A percentile compares a stretch with the other conserved stretches of the same genome.
phyloP scores from a whole-genome alignment of 2,797 vertebrate species.

The Hapalemur alaotrensis region DNA sequence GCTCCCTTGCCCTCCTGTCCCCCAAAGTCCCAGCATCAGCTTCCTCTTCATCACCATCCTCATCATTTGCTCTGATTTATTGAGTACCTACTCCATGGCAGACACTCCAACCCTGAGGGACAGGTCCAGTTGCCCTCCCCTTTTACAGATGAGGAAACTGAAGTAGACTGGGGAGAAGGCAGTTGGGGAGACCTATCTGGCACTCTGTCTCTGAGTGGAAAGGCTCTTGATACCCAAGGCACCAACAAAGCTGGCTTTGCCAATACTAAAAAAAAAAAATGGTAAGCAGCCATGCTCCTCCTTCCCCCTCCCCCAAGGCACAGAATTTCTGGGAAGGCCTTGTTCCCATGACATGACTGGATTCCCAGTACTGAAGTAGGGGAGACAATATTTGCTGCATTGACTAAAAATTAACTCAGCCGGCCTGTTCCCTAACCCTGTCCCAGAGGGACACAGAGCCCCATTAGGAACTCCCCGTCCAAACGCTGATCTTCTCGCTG shows the following conservation, averaged over 20 bases:
- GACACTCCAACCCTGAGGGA: background rate
- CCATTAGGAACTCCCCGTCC: background rate
- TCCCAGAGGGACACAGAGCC: constrained; percentile 28
- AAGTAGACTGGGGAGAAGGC: background rate
- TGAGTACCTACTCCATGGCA: background rate
- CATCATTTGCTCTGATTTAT: background rate
- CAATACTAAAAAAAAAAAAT: constrained; percentile 32
- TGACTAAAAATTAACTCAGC: constrained; percentile 77
- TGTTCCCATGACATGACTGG: constrained; percentile 63
- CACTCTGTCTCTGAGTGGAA: constrained; percentile 46
- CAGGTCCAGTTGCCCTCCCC: background rate
- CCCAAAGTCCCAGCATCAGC: background rate
- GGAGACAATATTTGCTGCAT: constrained; percentile 68
- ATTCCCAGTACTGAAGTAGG: constrained; percentile 69
- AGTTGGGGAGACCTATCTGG: background rate
- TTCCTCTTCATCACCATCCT: background rate
- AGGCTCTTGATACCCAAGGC: background rate
- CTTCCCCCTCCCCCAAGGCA: constrained; percentile 10
- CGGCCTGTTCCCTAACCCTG: constrained; percentile 48
- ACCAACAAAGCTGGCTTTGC: background rate
- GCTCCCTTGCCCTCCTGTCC: background rate
- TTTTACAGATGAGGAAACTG: background rate
- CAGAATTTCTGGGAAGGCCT: constrained; percentile 68
- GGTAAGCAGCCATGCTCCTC: background rate
- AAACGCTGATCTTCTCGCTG: background rate